Percentiles rank a stretch among this genome's conserved stretches.
These are phyloP conservation scores for Diarsia dahlii DNA, from an alignment of 2,888 invertebrate genomes.

Conservation along the genomic window DNA sequence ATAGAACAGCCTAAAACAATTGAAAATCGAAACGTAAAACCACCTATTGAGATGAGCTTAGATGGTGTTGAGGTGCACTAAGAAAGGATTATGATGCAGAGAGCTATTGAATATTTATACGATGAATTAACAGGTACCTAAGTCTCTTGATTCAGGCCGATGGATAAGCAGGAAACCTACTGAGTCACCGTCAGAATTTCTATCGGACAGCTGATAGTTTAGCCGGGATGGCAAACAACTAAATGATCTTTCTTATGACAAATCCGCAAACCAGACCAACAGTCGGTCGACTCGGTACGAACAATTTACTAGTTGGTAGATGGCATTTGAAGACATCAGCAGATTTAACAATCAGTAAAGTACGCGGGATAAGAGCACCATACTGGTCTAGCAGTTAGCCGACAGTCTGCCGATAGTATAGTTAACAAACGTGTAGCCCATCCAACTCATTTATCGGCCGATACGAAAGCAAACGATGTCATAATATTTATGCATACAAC, in stretches of 20 bases:
- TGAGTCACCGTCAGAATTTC: neutral
- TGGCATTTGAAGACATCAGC: neutral
- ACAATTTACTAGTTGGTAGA: neutral
- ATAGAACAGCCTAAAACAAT: neutral
- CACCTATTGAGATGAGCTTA: neutral
- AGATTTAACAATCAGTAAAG: neutral
- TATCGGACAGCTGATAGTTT: neutral
- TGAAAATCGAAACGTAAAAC: neutral
- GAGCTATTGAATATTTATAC: conserved; percentile 15
- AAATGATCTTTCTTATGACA: neutral
- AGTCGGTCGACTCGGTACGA: neutral
- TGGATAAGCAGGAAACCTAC: neutral
- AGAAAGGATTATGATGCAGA: conserved; percentile 4
- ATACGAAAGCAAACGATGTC: neutral
- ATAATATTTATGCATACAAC: no score
- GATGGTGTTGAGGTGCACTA: neutral
- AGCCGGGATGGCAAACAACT: neutral
- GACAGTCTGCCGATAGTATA: neutral
- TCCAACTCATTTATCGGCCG: neutral
- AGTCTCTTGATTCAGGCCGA: neutral
- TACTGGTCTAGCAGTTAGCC: neutral
- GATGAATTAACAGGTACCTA: neutral
- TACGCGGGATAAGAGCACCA: neutral
- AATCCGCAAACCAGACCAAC: neutral
- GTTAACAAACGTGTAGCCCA: neutral